These are phyloP conservation scores for Philypnodon macrostomus DNA, from an alignment of 2,797 vertebrate genomes.

Conservation along the genomic window DNA sequence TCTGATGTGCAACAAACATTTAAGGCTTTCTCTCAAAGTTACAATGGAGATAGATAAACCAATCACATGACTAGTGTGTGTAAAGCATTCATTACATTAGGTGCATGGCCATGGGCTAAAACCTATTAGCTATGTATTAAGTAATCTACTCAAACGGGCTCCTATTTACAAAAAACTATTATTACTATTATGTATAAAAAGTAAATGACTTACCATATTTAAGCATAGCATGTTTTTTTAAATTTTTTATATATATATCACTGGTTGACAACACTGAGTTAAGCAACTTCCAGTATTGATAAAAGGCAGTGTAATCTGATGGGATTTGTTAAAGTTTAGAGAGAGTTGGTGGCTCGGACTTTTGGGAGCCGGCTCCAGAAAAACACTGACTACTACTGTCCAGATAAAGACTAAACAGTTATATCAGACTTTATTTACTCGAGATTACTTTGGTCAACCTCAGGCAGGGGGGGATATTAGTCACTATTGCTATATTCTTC, in stretches of 20 bases:
- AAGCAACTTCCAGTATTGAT: background rate
- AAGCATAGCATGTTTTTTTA: background rate
- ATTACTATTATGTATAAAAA: background rate
- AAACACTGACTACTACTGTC: slow-evolving; percentile 54
- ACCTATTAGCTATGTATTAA: background rate
- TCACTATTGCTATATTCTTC: too few species aligned
- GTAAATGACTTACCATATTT: background rate
- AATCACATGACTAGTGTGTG: slow-evolving; percentile 4
- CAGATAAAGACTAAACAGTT: slow-evolving; percentile 57
- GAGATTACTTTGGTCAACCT: slow-evolving; percentile 40
- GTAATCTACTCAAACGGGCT: background rate
- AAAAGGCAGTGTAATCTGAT: slow-evolving; percentile 34
- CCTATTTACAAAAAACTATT: background rate
- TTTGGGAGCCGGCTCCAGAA: slow-evolving; percentile 50
- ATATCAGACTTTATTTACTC: slow-evolving; percentile 11
- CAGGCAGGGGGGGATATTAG: too few species aligned
- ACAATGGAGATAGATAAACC: background rate
- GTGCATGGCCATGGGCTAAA: background rate
- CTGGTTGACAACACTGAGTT: background rate
- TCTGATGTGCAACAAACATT: background rate
- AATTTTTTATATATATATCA: background rate
- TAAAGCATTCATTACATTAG: background rate
- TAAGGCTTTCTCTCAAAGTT: background rate
- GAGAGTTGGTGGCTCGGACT: slow-evolving; percentile 37
- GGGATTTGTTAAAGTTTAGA: slow-evolving; percentile 42